Base-by-base conservation (phyloP, 2,113 vertebrate species). In the Arizona elegans region DNA sequence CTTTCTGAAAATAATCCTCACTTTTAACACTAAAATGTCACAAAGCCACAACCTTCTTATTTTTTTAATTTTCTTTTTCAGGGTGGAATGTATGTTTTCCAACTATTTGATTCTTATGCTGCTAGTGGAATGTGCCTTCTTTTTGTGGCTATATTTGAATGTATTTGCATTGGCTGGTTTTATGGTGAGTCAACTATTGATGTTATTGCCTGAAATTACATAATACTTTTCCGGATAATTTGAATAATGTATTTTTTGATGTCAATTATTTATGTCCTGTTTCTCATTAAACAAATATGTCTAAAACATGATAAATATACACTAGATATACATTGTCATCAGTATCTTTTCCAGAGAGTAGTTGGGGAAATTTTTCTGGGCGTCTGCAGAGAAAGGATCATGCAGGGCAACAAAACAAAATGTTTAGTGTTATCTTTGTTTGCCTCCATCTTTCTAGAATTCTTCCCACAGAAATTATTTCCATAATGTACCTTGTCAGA, bases 61-160 rank as follows among this genome's bases (percentile, higher is more conserved):
- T 2, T 38, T 53, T 88, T 87, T 70, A 1, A 91, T 85, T 93
- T 75, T 96, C 19, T 93, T 91, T 96, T 91, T 43, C 96, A 99
- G 99, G 99, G 99, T 33, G 99, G 99, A 62, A 99, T 99, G 99
- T 99, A 99, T 9, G 98, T 99, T 93, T 99, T 99, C 95, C 99
- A 99, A 97, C 97, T 99, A 70, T 99, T 99, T 94, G 99, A 99
- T 95, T 98, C 99, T 0, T 99, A 99, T 0, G 99, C 99, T 1
- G 98, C 99, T 96, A 99, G 99, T 21, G 99, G 99, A 70, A 99
- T 99, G 99, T 99, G 99, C 96, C 97, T 99, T 94, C 98, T 99
- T 86, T 99, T 99, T 75, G 99, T 99, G 94, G 99, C 99, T 96
- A 98, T 99, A 96, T 99, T 99, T 94, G 99, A 99, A 97, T 99